Base-by-base conservation (phyloP, 2,797 vertebrate genomes). In the Chelonia mydas region DNA sequence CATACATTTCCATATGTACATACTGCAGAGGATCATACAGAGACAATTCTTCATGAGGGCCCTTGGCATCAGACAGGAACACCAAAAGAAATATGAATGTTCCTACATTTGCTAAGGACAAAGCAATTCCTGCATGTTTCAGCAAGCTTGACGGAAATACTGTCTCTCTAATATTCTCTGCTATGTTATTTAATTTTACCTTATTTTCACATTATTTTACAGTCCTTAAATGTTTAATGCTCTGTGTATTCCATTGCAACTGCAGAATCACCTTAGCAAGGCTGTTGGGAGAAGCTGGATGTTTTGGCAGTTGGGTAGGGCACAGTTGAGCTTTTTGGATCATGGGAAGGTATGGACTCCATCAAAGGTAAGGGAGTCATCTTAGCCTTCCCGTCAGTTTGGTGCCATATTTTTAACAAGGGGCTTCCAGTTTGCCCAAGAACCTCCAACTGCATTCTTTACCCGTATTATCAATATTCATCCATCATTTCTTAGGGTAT, bases 91-190 rank as follows among this genome's bases (percentile, higher is more conserved):
- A 33, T 28, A 23, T 1, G 0, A 0, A 21, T 33, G 6, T 61
- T 59, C 28, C 13, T 59, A 59, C 25, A 1, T 47, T 84, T 8
- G 0, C 0, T 89, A 21, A 84, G 72, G 11, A 10, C 2, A 11
- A 61, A 61, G 17, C 82, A 74, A 45, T 47, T 1, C 0, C 51
- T 57, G 2, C 33, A 79, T 51, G 19, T 15, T 85, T 47, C 27
- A 61, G 59, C 59, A 80, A 65, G 76, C 31, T n/a, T 80, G 49
- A 55, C 11, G 11, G 51, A 7, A 19, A 82, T 79, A 33, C 11
- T 5, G 61, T 3, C 7, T 82, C 0, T 68, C 3, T 6, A 33
- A 0, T 84, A 23, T 83, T 90, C 15, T 81, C 31, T 2, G 0
- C 31, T 4, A 11, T 74, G 19, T 80, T 61, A 12, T 50, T 86